Conservation (phyloP, 2,113 vertebrate species). For the Dipodomys spectabilis region DNA sequence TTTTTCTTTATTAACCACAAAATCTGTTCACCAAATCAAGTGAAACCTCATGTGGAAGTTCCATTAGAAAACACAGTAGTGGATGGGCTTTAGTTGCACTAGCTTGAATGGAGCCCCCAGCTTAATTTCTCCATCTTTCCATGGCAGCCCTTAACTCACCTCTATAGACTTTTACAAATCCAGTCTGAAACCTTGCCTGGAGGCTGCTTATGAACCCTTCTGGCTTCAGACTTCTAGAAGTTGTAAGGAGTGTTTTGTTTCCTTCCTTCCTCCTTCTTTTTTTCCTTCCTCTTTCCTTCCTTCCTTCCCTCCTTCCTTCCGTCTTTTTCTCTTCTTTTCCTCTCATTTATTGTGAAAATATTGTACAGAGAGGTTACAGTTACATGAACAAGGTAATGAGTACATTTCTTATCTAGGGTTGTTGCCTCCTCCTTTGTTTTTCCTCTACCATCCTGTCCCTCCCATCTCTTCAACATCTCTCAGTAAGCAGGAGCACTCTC, state of each 20-base stretch:
- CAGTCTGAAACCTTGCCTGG: neutral
- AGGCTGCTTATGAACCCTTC: neutral
- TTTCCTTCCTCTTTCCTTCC: too few species aligned
- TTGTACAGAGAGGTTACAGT: too few species aligned
- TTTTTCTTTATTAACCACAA: neutral
- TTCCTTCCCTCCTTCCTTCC: too few species aligned
- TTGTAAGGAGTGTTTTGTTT: neutral
- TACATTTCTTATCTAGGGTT: too few species aligned
- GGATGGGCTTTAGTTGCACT: neutral
- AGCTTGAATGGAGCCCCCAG: neutral
- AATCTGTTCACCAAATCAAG: slow-evolving; percentile 41
- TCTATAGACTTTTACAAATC: neutral
- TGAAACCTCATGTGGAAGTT: neutral
- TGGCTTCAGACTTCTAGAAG: neutral
- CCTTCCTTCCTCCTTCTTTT: too few species aligned
- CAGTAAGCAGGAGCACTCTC: neutral
- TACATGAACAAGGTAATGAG: too few species aligned
- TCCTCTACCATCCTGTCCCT: too few species aligned
- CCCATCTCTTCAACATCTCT: too few species aligned
- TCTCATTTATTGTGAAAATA: too few species aligned
- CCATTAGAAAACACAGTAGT: slow-evolving; percentile 1
- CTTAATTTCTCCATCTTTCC: neutral
- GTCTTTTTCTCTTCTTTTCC: too few species aligned
- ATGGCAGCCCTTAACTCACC: neutral
- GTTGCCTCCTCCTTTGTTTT: too few species aligned